Evolutionary conservation across 2,797 vertebrate genomes (phyloP), one percentile per base, ranked within the genome.

Genomic region (Enteromius viviparus): DNA sequence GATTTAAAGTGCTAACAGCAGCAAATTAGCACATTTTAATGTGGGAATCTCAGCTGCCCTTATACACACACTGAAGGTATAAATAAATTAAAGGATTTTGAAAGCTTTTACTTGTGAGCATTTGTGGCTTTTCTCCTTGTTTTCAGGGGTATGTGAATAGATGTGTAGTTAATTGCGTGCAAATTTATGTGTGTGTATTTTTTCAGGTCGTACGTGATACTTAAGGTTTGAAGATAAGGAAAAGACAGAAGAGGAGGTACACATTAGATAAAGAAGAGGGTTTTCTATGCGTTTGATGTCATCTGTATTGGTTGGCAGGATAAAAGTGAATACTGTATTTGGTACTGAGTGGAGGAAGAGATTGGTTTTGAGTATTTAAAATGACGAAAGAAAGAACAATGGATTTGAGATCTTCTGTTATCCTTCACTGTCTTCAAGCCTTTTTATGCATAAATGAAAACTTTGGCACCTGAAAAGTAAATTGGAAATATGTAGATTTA

Each of bases 21-120:
- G 29, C 60, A 65, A 64, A 69, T 58, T 45, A 71, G 34, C 65
- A 29, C 3, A 51, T 11, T 72, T 72, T 23, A 37, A 34, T 49
- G 6, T 37, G 32, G 26, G 8, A 65, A 75, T 75, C 60, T 60
- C 19, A 3, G 17, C 15, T 62, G 12, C 19, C 45, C 49, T 47
- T 62, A 68, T 42, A 37, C 9, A 76, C 9, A 76, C 40, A 76
- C 40, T 21, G 3, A 55, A 58, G 9, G 19, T 37, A 81, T 81
- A 37, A 85, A 85, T 85, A 64, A 85, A 69, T 85, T 7, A 85
- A 69, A 85, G 40, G 49, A 85, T 21, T 34, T 47, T 23, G 23
- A 85, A 81, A 85, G 84, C 84, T 60, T 80, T 85, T 69, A 47
- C 47, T 45, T 85, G 78, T 85, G 21, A 23, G 6, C 15, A 14